phyloP scores from a whole-genome alignment of 1,140 invertebrate genomes.

The Panagrolaimus sp. region DNA sequence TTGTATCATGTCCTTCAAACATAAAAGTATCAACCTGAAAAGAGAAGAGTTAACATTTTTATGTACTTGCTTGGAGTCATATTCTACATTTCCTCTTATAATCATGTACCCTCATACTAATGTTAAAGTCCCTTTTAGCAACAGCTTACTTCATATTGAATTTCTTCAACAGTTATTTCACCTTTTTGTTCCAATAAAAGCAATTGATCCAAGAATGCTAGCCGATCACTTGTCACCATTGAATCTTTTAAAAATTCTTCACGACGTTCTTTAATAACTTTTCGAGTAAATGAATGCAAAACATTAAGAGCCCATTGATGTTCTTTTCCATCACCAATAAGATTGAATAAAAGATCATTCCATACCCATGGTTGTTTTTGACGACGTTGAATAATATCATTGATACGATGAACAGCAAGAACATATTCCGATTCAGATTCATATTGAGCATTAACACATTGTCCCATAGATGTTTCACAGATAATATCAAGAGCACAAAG shows the following conservation, averaged over 20 bases:
- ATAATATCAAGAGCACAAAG: constrained; percentile 80
- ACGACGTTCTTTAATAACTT: constrained; percentile 71
- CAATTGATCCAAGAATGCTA: constrained; percentile 86
- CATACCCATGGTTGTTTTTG: constrained; percentile 76
- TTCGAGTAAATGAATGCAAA: constrained; percentile 78
- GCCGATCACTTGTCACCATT: constrained; percentile 19
- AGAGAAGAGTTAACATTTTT: too few species aligned
- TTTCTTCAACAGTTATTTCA: constrained; percentile 64
- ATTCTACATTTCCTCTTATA: too few species aligned
- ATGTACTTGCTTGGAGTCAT: too few species aligned
- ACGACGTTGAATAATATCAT: constrained; percentile 63
- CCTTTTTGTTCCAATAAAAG: constrained; percentile 71
- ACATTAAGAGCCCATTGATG: constrained; percentile 71
- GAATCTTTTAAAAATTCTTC: constrained; percentile 63
- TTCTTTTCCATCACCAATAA: constrained; percentile 70
- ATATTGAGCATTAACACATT: constrained; percentile 68
- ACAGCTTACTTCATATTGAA: constrained; percentile 71
- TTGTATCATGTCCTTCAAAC: constrained; percentile 92
- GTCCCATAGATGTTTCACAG: constrained; percentile 79
- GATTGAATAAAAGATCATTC: constrained; percentile 73
- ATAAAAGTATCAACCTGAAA: constrained; percentile 74
- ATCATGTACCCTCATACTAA: too few species aligned
- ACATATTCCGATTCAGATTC: constrained; percentile 71
- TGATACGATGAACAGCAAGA: constrained; percentile 63
- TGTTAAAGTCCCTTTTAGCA: constrained; percentile 60